Evolutionary conservation across 2,113 vertebrate species (phyloP).

Genomic region (Triplophysa tibetana): DNA sequence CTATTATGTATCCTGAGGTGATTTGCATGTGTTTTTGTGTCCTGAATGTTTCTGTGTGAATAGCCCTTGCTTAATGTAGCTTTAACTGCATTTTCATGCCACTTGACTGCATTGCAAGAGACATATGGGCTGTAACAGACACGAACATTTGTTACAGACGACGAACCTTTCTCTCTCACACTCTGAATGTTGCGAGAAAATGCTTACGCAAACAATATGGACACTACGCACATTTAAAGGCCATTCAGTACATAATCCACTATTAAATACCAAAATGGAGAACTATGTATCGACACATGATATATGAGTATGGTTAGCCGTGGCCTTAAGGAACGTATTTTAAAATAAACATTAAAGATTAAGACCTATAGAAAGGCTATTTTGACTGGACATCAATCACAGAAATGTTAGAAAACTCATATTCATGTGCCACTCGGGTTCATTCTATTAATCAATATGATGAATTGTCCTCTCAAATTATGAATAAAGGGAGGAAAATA

Average conservation of each 20-base stretch:
- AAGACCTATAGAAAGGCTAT: constrained; percentile 15
- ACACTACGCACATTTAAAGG: constrained; percentile 6
- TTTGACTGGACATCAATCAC: constrained; percentile 31
- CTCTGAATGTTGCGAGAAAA: neutral
- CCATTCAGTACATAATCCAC: constrained; percentile 20
- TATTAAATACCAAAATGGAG: neutral
- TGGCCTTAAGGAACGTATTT: constrained; percentile 33
- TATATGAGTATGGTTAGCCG: constrained; percentile 21
- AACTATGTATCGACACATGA: constrained; percentile 15
- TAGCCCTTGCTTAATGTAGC: constrained; percentile 35
- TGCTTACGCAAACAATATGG: neutral
- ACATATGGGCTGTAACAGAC: constrained; percentile 42
- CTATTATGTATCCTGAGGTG: constrained; percentile 26
- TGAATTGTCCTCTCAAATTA: neutral
- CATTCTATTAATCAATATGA: constrained; percentile 14
- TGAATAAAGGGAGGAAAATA: neutral
- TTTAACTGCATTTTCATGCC: constrained; percentile 57
- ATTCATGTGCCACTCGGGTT: neutral
- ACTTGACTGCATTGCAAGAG: constrained; percentile 46
- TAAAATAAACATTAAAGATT: constrained; percentile 32
- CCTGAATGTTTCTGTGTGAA: constrained; percentile 37
- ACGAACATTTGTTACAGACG: constrained; percentile 12
- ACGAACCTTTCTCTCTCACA: neutral
- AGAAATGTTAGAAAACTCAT: constrained; percentile 3
- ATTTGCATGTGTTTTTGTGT: constrained; percentile 38